Conservation (phyloP, 2,113 vertebrate genomes). For the Corvus hawaiiensis region DNA sequence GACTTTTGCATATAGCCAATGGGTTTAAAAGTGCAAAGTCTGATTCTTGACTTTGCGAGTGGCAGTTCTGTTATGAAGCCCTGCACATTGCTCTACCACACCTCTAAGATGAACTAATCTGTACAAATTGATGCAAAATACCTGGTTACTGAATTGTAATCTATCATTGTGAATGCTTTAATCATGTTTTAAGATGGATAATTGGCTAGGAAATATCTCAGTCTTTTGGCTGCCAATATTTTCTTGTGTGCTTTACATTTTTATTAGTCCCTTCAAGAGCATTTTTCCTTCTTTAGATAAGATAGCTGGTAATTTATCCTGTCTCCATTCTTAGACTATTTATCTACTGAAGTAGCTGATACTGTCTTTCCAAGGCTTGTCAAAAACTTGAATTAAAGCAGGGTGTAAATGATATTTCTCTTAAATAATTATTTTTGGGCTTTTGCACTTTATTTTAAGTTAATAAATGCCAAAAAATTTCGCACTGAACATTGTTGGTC, state of each 20-base stretch:
- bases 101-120: neutral
- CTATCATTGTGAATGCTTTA: neutral
- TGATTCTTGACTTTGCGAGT: neutral
- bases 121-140: neutral
- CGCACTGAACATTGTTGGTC: fast-evolving
- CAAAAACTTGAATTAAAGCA: slow-evolving; percentile 10
- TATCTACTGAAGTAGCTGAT: neutral
- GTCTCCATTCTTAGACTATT: neutral
- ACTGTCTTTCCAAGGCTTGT: neutral
- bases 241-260: neutral
- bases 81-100: neutral
- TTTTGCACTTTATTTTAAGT: neutral
- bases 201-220: neutral
- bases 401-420: neutral
- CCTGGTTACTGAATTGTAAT: neutral
- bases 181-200: neutral
- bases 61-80: neutral
- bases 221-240: neutral
- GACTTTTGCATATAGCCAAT: neutral
- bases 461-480: neutral
- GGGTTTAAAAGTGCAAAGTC: neutral
- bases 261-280: neutral
- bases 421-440: neutral
- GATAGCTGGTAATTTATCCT: neutral
- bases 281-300: neutral